Evolutionary conservation across 2,113 vertebrate species (phyloP).

Genomic region (Lagopus muta): DNA sequence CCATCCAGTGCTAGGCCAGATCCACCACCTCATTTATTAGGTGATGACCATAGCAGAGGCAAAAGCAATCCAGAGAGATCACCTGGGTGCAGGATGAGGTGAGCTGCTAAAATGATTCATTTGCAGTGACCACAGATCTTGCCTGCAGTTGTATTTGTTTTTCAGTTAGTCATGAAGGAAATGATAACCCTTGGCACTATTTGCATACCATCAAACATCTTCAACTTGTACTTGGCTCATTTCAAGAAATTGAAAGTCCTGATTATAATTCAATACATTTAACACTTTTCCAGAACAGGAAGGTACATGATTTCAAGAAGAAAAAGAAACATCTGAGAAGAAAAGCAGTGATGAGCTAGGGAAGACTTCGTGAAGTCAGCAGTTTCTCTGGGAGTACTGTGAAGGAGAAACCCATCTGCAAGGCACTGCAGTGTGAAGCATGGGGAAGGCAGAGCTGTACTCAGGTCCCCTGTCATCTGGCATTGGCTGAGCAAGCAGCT

Average conservation of each 20-base stretch:
- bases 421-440: not conserved
- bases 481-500: not conserved
- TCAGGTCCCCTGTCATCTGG: not conserved
- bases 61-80: not conserved
- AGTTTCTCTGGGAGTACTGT: not conserved
- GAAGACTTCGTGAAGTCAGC: not conserved
- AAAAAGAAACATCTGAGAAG: not conserved
- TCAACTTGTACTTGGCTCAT: not conserved
- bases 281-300: not conserved
- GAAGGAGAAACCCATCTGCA: not conserved
- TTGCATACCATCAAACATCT: not conserved
- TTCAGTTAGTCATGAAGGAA: not conserved
- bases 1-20: not conserved
- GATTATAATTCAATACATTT: not conserved
- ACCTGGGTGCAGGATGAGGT: not conserved
- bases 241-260: not conserved
- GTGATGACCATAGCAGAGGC: not conserved
- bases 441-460: not conserved
- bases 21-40: not conserved
- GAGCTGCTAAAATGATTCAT: accelerated
- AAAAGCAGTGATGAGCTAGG: not conserved
- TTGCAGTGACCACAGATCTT: not conserved
- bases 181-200: not conserved
- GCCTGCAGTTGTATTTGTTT: not conserved
- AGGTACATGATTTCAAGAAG: not conserved